phyloP scores from a whole-genome alignment of 2,888 invertebrate species.

The Galeruca laticollis region DNA sequence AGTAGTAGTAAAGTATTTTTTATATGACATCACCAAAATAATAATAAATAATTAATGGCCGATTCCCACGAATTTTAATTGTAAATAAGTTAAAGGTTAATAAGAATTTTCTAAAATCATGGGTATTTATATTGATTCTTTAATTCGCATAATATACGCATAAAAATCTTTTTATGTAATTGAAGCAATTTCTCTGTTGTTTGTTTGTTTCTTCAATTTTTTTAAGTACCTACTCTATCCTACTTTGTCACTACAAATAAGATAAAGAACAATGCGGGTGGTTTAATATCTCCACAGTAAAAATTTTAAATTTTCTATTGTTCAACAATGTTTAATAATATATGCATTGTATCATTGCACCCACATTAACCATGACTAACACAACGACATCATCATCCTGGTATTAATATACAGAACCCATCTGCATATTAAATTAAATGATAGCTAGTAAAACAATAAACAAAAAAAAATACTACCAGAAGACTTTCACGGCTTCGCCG shows the following conservation, averaged over 20 bases:
- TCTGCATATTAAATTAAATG: conserved; percentile 2
- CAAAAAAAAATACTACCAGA: neutral
- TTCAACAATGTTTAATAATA: neutral
- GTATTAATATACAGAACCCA: conserved; percentile 13
- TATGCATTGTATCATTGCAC: neutral
- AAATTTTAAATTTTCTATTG: neutral
- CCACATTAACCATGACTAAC: conserved; percentile 20
- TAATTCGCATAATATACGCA: too few species aligned
- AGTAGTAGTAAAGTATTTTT: too few species aligned
- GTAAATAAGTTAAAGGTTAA: too few species aligned
- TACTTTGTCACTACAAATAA: neutral
- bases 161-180: too few species aligned
- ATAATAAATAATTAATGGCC: too few species aligned
- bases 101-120: too few species aligned
- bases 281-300: neutral
- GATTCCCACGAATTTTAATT: too few species aligned
- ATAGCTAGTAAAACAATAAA: neutral
- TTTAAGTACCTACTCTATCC: too few species aligned
- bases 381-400: conserved; percentile 3
- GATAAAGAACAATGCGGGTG: neutral
- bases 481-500: conserved; percentile 4
- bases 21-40: too few species aligned
- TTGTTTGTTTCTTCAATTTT: too few species aligned
- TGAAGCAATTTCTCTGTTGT: too few species aligned
- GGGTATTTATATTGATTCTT: too few species aligned